phyloP scores from a whole-genome alignment of 2,888 invertebrate genomes.

The Deilephila elpenor region DNA sequence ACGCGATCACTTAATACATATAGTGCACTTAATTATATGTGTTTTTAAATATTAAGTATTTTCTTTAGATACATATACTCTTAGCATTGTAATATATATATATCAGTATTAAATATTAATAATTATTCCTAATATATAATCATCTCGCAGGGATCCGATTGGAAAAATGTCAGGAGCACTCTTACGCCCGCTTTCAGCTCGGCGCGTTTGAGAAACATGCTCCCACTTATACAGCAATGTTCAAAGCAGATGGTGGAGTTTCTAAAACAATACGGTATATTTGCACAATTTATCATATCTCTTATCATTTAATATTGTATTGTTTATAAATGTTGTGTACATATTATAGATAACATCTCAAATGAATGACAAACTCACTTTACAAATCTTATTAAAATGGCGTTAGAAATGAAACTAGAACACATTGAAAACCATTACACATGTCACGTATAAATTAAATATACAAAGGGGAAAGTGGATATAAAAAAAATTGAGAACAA shows the following conservation, averaged over 20 bases:
- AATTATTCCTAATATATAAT: neutral
- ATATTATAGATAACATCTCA: too few species aligned
- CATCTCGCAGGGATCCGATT: slow-evolving; percentile 72
- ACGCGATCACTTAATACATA: too few species aligned
- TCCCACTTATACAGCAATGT: slow-evolving; percentile 74
- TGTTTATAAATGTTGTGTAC: neutral
- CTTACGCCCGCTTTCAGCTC: slow-evolving; percentile 84
- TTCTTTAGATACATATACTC: too few species aligned
- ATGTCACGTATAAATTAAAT: neutral
- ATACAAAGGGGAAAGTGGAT: too few species aligned
- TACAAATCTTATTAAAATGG: too few species aligned
- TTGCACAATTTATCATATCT: slow-evolving; percentile 11
- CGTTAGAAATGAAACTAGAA: neutral
- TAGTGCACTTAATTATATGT: too few species aligned
- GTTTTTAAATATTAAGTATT: too few species aligned
- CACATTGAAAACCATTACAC: neutral
- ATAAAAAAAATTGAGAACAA: too few species aligned
- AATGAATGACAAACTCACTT: too few species aligned
- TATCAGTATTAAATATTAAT: too few species aligned
- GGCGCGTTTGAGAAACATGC: slow-evolving; percentile 80
- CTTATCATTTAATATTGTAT: neutral
- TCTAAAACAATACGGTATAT: slow-evolving; percentile 70
- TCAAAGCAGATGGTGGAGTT: slow-evolving; percentile 76
- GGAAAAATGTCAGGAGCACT: slow-evolving; percentile 81
- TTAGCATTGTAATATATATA: too few species aligned